Conservation (phyloP, 1,140 invertebrate genomes). For the Zaprionus tsacasi region DNA sequence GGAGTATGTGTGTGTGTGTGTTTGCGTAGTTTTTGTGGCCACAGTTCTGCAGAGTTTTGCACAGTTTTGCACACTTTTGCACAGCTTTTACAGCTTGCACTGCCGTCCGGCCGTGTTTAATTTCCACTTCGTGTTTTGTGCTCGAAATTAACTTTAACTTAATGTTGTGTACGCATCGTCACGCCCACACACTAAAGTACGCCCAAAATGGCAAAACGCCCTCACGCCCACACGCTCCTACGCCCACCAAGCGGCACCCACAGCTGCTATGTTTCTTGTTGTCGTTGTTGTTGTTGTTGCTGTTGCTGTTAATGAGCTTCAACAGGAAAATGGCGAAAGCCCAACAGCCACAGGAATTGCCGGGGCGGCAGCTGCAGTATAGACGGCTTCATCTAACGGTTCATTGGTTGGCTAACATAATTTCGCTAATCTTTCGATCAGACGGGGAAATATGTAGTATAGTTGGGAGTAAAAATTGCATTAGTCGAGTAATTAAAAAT, state of each 20-base stretch:
- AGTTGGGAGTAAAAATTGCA: neutral
- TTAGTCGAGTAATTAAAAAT: neutral
- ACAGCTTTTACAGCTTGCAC: slow-evolving; percentile 2
- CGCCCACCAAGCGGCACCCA: slow-evolving; percentile 16
- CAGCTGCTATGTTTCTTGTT: slow-evolving; percentile 37
- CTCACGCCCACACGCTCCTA: slow-evolving; percentile 24
- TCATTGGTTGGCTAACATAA: slow-evolving; percentile 25
- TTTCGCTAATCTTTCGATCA: slow-evolving; percentile 7
- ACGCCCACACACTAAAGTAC: slow-evolving; percentile 53
- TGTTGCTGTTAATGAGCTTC: slow-evolving; percentile 57
- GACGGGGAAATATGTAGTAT: neutral
- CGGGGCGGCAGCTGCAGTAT: slow-evolving; percentile 10
- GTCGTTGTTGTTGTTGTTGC: slow-evolving; percentile 28
- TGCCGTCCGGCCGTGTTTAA: slow-evolving; percentile 19
- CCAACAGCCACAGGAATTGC: slow-evolving; percentile 31
- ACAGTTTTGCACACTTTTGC: slow-evolving; percentile 1
- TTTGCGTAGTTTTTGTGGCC: slow-evolving; percentile 12
- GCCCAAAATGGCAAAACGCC: slow-evolving; percentile 9
- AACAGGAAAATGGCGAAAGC: slow-evolving; percentile 53
- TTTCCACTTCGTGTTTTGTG: slow-evolving; percentile 29
- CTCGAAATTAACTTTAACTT: slow-evolving; percentile 35
- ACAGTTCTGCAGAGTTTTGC: neutral
- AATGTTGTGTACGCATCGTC: slow-evolving; percentile 47
- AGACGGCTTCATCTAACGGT: slow-evolving; percentile 14
- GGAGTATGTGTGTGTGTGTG: neutral